Base-by-base conservation (phyloP, 2,113 vertebrate species). In the Chionodraco myersi region DNA sequence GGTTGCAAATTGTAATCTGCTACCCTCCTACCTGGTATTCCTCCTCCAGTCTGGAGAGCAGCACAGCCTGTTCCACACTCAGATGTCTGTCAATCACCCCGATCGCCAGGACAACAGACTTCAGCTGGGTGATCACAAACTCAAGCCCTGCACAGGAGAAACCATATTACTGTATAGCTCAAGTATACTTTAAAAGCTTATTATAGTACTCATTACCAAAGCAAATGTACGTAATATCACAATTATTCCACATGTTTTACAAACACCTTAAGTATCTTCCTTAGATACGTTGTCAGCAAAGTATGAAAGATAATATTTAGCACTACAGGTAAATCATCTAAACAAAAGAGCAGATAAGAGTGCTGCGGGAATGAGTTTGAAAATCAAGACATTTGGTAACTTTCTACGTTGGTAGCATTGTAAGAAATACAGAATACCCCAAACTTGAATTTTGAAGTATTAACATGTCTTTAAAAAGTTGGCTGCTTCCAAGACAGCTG, bases 31-130 rank as follows among this genome's bases (percentile, higher is more conserved):
- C 98, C 98, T 99, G 98, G 87, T 95, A 99, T 83, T 98, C 97
- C 81, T 99, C 98, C 91, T 99, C 98, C 63, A 99, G 94, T 70
- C 97, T 96, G 34, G 98, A 99, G 41, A 99, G 92, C 6, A 98
- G 89, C 81, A 99, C 97, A 0, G 97, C 98, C 92, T 96, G 94
- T 81, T 99, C 98, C 72, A 98, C 98, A 0, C 95, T 96, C 85
- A 99, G 90, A 88, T 90, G 95, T 91, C 95, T 94, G 92, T 99
- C 97, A 69, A 97, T 94, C 88, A 98, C 89, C 3, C 94, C 96
- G 92, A 99, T 92, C 1, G 97, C 94, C 79, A 99, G 93, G 80
- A 99, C 91, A 77, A 99, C 75, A 1, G 98, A 99, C 93, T 99
- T 99, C 89, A 99, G 93, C 87, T 99, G 98, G 53, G 95, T 93